Evolutionary conservation across 1,140 invertebrate genomes (phyloP).

Genomic region (Bombus huntii): DNA sequence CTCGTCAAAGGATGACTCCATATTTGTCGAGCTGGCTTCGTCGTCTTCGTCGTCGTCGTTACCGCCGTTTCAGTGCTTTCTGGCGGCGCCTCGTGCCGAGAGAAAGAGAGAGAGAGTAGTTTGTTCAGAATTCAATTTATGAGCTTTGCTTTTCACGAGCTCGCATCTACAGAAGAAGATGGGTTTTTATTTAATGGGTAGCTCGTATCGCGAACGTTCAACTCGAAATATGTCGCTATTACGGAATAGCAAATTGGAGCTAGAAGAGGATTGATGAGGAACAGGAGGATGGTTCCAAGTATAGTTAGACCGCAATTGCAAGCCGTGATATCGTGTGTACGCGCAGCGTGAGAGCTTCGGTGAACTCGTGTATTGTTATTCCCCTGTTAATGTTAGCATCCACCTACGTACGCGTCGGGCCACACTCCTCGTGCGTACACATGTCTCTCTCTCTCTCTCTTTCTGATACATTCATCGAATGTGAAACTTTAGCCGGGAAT

Average conservation of each 20-base stretch:
- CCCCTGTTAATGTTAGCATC: neutral
- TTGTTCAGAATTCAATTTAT: conserved; percentile 33
- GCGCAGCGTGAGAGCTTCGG: neutral
- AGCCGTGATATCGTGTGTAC: neutral
- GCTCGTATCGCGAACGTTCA: neutral
- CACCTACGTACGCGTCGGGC: neutral
- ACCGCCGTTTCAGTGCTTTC: neutral
- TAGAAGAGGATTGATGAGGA: neutral
- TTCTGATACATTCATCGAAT: neutral
- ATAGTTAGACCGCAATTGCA: neutral
- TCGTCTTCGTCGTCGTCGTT: neutral
- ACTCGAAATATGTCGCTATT: too few relatives aligned
- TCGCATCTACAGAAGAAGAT: neutral
- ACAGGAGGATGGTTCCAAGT: neutral
- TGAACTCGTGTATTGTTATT: conserved; percentile 24
- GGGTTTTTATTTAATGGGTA: conserved; percentile 40
- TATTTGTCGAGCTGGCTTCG: conserved; percentile 31
- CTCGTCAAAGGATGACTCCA: conserved; percentile 42
- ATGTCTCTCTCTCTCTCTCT: neutral
- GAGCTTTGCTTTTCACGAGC: neutral
- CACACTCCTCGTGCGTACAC: neutral
- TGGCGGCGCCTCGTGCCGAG: neutral
- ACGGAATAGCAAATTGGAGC: neutral
- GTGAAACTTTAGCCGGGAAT: neutral
- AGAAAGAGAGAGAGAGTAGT: neutral